Base-by-base conservation (phyloP, 2,888 invertebrate genomes). In the Sinohyriopsis cumingii region DNA sequence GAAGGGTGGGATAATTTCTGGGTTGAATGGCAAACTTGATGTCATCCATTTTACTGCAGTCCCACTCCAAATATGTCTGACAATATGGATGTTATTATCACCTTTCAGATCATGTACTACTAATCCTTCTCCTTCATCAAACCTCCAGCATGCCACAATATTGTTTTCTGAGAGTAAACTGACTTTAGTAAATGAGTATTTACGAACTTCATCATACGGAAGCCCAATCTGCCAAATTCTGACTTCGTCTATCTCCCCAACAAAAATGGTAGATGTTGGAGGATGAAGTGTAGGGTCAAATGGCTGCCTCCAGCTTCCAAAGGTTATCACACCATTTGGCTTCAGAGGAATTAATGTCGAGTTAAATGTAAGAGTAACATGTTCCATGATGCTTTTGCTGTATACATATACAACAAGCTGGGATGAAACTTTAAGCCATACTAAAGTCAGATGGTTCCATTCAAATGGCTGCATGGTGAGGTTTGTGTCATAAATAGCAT, bases 371-470 rank as follows among this genome's bases (percentile, higher is more conserved):
- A 64, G 45, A 15, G 64, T 22, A 6, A 6, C 20, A 55, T 18
- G 45, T 55, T 55, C 2, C 18, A 45, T 45, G 45, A 45, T 66
- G 53, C 24, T 53, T 20, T 59, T 63, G 55, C 56, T 57, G 59
- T 61, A 66, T 18, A 66, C 20, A 54, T 70, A 70, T 5, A 70
- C 28, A 9, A 66, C 53, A n/a, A 70, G 55, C 54, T 65, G 60
- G 18, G 66, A 63, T n/a, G 66, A 45, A 33, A 65, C 65, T 54
- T 70, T n/a, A 5, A 63, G 61, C 70, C 70, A 80, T 15, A 77
- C 75, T 3, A 80, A 55, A 15, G 76, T 73, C 33, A 85, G 63
- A 55, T 80, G 80, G 28, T 82, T 74, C 85, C 85, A 85, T 25
- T 68, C 67, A 18, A 69, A 66, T 5, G 63, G 19, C 6, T 65